phyloP scores from a whole-genome alignment of 2,113 vertebrate species.

The Antennarius striatus region DNA sequence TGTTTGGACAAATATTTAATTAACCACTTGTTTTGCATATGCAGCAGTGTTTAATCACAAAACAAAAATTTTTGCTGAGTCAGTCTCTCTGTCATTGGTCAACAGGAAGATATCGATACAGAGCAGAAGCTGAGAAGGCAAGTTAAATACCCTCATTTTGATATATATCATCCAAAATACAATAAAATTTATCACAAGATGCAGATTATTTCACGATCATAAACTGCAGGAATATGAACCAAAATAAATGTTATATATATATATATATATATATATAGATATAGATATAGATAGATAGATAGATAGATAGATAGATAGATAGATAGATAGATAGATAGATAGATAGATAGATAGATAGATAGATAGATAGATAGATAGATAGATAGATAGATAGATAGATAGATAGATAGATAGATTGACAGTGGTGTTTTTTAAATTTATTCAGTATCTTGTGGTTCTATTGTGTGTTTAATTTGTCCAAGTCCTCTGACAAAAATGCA shows the following conservation, averaged over 20 bases:
- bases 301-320: no score
- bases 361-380: no score
- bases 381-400: no score
- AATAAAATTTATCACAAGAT: neutral
- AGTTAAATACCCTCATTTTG: slow-evolving; percentile 23
- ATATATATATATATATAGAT: no score
- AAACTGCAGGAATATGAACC: neutral
- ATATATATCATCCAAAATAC: neutral
- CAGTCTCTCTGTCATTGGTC: slow-evolving; percentile 29
- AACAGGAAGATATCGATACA: slow-evolving; percentile 66
- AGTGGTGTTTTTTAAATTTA: slow-evolving; percentile 6
- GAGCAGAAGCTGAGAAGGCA: slow-evolving; percentile 71
- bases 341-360: no score
- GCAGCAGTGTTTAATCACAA: neutral
- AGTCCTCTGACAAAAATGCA: slow-evolving; percentile 8
- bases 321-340: no score
- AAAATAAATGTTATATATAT: neutral
- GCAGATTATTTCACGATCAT: neutral
- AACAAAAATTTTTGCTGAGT: slow-evolving; percentile 50
- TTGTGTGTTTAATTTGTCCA: slow-evolving; percentile 4
- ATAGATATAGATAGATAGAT: no score
- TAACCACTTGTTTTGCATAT: neutral
- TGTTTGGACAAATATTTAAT: neutral
- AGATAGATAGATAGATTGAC: neutral
- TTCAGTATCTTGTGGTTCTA: slow-evolving; percentile 4